phyloP scores from a whole-genome alignment of 1,140 invertebrate species.

The Lineus longissimus region DNA sequence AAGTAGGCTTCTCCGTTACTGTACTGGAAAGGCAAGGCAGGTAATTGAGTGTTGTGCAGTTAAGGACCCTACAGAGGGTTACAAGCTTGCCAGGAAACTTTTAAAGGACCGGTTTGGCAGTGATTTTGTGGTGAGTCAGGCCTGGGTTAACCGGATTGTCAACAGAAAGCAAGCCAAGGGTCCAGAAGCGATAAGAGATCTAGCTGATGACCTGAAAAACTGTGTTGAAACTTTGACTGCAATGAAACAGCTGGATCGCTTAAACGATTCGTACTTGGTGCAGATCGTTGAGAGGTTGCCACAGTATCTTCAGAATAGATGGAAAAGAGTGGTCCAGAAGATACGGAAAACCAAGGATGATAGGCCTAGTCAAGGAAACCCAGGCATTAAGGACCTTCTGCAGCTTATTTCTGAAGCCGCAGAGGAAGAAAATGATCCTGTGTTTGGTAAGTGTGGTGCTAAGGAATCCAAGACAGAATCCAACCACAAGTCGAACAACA shows the following conservation, averaged over 20 bases:
- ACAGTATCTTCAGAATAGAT: no score
- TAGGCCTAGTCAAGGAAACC: no score
- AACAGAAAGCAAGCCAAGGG: background rate
- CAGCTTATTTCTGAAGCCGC: background rate
- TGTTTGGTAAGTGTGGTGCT: background rate
- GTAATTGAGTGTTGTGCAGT: background rate
- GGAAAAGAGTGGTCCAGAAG: no score
- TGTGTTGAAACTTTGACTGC: conserved; percentile 1
- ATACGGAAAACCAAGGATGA: no score
- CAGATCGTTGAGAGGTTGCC: background rate
- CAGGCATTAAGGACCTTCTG: background rate
- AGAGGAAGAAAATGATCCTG: conserved; percentile 1
- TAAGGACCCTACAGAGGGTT: background rate
- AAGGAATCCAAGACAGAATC: background rate
- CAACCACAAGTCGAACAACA: no score
- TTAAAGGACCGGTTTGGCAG: conserved; percentile 2
- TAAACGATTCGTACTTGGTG: background rate
- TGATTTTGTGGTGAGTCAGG: background rate
- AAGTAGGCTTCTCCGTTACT: background rate
- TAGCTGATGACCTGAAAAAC: background rate
- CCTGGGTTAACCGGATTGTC: background rate
- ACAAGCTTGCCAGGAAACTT: background rate
- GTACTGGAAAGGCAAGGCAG: background rate
- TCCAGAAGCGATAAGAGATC: background rate
- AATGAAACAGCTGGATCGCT: background rate